A percentile compares a stretch with the other conserved stretches of the same genome.
phyloP scores from a whole-genome alignment of 2,113 vertebrate genomes.

The Lophura nycthemera region DNA sequence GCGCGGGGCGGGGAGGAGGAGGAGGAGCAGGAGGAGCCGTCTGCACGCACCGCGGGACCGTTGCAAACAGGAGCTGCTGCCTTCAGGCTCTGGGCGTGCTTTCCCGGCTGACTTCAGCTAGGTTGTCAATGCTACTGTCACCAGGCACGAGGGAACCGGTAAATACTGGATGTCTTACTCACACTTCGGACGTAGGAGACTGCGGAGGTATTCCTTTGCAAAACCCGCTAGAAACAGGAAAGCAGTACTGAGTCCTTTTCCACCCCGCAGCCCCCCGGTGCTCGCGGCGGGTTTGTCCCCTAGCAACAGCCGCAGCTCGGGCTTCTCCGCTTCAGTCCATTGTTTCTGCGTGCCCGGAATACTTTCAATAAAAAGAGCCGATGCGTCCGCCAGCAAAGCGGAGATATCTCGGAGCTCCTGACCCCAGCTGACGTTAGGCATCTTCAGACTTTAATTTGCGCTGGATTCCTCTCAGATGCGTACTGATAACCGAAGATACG shows the following conservation, averaged over 20 bases:
- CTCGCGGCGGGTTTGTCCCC: neutral
- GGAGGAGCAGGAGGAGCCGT: neutral
- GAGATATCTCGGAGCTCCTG: neutral
- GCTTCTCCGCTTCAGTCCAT: neutral
- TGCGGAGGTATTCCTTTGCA: neutral
- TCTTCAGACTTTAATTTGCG: neutral
- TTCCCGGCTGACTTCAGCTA: neutral
- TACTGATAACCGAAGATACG: neutral
- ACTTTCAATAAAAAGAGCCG: neutral
- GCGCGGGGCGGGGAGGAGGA: neutral
- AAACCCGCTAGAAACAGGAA: neutral
- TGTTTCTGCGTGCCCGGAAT: neutral
- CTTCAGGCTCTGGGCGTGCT: neutral
- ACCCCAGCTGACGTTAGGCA: neutral
- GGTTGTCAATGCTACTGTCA: neutral
- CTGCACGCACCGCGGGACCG: neutral
- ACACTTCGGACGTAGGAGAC: neutral
- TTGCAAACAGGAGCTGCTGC: neutral
- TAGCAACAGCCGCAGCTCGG: slow-evolving; percentile 16
- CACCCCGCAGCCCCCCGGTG: neutral
- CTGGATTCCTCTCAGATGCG: neutral
- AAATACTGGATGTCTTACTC: neutral
- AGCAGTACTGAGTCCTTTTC: neutral
- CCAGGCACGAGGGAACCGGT: neutral
- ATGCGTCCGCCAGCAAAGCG: neutral